Evolutionary conservation across 2,113 vertebrate genomes (phyloP), one percentile per base, ranked within the genome.

Genomic region (Isichthys henryi): DNA sequence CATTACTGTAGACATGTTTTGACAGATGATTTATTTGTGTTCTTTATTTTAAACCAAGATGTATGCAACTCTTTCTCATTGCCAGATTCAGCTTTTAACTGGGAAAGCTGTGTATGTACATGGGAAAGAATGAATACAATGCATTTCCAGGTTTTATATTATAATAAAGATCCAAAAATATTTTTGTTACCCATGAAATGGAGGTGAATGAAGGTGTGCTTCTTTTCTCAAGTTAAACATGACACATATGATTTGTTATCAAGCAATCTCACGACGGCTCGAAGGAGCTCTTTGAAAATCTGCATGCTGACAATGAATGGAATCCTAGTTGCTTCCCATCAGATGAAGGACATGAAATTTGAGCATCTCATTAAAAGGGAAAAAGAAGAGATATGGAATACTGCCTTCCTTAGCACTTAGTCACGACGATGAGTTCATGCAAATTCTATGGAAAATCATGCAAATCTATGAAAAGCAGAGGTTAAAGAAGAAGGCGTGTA

Each of bases 371-470:
- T 43, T 80, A 23, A 80, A 46, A 21, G n/a, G 8, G 39, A 9
- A 13, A 23, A 50, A 27, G 8, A 43, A 43, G 45, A 49, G 83
- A 13, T 4, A 52, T 3, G n/a, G 45, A 13, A 52, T 50, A 21
- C 21, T 31, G 43, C 15, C 43, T 0, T 87, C 5, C 84, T 27
- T 52, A 35, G 83, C 66, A 82, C 90, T 88, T 74, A 91, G 92
- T 91, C 35, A 7, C 39, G 31, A 31, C 56, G 21, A 84, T 17
- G 56, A 88, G 85, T 89, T 82, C 46, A 95, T 95, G 93, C 94
- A 96, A 95, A 95, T 93, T 50, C 13, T 90, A 94, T 94, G 92
- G 91, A 96, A 95, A 95, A 90, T 19, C 13, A 80, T 80, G 74
- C 74, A 80, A 80, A 94, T 91, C 3, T 91, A 94, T 88, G 91